These are phyloP conservation scores for Macaria liturata DNA, from an alignment of 2,888 invertebrate genomes.

Conservation along the genomic window DNA sequence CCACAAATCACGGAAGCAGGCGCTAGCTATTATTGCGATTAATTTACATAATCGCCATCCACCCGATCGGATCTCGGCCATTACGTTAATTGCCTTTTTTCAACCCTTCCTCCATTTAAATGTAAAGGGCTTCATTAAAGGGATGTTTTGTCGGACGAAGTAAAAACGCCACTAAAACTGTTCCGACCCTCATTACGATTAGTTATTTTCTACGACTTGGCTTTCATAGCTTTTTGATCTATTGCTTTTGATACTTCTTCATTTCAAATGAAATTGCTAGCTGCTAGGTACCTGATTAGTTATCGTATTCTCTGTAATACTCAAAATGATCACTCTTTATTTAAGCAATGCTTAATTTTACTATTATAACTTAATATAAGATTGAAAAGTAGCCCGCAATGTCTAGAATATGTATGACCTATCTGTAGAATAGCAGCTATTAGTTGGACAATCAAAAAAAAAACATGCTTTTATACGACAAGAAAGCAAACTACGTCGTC, in stretches of 20 bases:
- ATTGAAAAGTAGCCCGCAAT: too few relatives aligned
- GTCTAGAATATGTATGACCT: too few relatives aligned
- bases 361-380: too few relatives aligned
- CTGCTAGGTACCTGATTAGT: too few relatives aligned
- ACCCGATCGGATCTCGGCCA: constrained; percentile 38
- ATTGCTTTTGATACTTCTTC: constrained; percentile 11
- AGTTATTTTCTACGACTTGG: constrained; percentile 14
- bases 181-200: constrained; percentile 24
- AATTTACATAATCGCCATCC: constrained; percentile 39
- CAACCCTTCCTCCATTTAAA: constrained; percentile 58
- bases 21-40: constrained; percentile 32
- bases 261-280: too few relatives aligned
- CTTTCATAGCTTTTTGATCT: constrained; percentile 23
- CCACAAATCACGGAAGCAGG: constrained; percentile 19
- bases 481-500: too few relatives aligned
- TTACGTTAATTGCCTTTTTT: constrained; percentile 66
- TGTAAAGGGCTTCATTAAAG: constrained; percentile 59
- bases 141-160: constrained; percentile 39
- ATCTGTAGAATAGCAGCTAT: too few relatives aligned
- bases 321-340: too few relatives aligned
- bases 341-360: too few relatives aligned
- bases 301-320: too few relatives aligned
- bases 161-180: constrained; percentile 25
- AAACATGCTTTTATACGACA: too few relatives aligned
- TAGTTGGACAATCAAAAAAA: too few relatives aligned